Base-by-base conservation (phyloP, 2,797 vertebrate genomes). In the Tadarida brasiliensis region DNA sequence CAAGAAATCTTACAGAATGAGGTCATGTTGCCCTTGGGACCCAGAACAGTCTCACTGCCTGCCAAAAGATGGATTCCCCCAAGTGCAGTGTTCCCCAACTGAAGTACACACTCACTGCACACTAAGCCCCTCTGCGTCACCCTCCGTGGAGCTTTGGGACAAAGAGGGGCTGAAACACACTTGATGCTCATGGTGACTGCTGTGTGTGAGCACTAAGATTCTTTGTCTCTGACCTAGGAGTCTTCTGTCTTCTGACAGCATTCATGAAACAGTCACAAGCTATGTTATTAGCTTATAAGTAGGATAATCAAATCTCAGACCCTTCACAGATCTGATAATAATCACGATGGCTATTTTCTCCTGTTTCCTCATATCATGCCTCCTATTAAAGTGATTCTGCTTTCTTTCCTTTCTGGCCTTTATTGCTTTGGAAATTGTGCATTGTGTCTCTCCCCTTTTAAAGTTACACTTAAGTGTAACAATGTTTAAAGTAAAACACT, bases 341-440 rank as follows among this genome's bases (percentile, higher is more conserved):
- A 33, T 44, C 4, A 9, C 30, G 30, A n/a, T 22, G n/a, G 26
- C 6, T 57, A 24, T 63, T 39, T 70, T 33, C 49, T 33, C 76
- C 17, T 7, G 16, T 77, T 70, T 78, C 16, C 28, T 77, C 19
- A 4, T 9, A 47, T 26, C 61, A 17, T 16, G 11, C n/a, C 47
- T 61, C 35, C 33, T 61, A 12, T 20, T 67, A 24, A 5, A 95
- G 3, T 33, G 39, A 65, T 33, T 47, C 61, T n/a, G 20, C 26
- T 86, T 71, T 73, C 35, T 84, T 92, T 88, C 74, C 68, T 49
- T 80, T 87, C 54, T 49, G 20, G 59, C 30, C 10, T 68, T 44
- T 68, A 19, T 76, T 76, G 7, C 82, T 91, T 91, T 82, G 30
- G 94, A 94, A 95, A 47, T 35, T 78, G 47, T 12, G 1, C 16